Base-by-base conservation (phyloP, 2,888 invertebrate species). In the Drosophila setosimentum region DNA sequence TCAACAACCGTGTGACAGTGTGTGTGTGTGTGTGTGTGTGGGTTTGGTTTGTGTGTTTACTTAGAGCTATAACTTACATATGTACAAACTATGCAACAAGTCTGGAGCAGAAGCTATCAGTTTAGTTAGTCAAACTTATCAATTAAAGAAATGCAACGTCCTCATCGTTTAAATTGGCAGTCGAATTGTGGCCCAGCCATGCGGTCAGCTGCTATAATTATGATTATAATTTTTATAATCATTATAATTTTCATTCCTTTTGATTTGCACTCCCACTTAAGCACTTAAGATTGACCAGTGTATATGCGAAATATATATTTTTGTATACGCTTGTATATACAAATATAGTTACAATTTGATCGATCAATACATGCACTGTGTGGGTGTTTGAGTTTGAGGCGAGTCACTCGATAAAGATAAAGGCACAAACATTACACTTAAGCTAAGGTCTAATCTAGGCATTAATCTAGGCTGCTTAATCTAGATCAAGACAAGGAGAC, bases 141-240 rank as follows among this genome's bases (percentile, higher is more conserved):
- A 75, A 80, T 57, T 82, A 87, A 85, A 87, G 78, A 89, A 86
- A 89, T 89, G 85, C 89, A 76, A 75, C 73, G 69, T 82, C 55
- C 55, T 68, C 79, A 27, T 73, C 63, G 69, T 61, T 61, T 89
- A 77, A 82, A 68, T 86, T 90, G 87, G 87, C 87, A 87, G 87
- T 87, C 89, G 82, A 86, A 83, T 79, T 83, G 77, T 88, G 90
- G 89, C 89, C 83, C 83, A 88, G 86, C 83, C 84, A 87, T 82
- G 62, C 76, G 89, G 84, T 81, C 89, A 88, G 87, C 89, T 89
- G 89, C 84, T 77, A 51, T 73, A 48, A 69, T 62, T 69, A 51
- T 55, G 61, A 73, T 75, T 71, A 65, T 53, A 70, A 53, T 29
- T 21, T 32, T 29, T 54, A 61, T 65, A 64, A 77, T 62, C 58